Percentiles rank a stretch among this genome's conserved stretches.
Conservation (phyloP, 2,888 invertebrate species). For the Nomada lathburiana region DNA sequence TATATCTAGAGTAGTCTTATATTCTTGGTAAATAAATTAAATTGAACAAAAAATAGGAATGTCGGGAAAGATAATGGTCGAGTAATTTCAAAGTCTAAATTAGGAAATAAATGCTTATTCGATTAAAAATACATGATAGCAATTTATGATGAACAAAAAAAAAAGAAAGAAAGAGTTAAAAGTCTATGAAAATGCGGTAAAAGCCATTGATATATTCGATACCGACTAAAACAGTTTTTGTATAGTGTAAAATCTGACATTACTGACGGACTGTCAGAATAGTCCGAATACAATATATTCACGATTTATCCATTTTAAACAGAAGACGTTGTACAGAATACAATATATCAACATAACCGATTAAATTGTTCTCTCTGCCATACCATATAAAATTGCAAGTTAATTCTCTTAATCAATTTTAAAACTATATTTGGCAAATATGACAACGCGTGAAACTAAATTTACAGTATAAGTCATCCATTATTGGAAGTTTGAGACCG, state of each 20-base stretch:
- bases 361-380: constrained; percentile 58
- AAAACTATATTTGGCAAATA: constrained; percentile 35
- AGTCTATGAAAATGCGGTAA: constrained; percentile 41
- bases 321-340: constrained; percentile 13
- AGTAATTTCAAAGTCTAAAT: constrained; percentile 38
- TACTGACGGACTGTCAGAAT: constrained; percentile 4
- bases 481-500: constrained; percentile 23
- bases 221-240: constrained; percentile 17
- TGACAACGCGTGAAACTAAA: constrained; percentile 16
- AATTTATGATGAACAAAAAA: constrained; percentile 33
- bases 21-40: constrained; percentile 79
- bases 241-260: constrained; percentile 21
- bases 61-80: constrained; percentile 69
- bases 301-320: constrained; percentile 18
- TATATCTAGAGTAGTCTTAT: constrained; percentile 75
- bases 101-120: constrained; percentile 57
- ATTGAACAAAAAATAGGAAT: constrained; percentile 72
- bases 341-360: constrained; percentile 46
- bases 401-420: constrained; percentile 11
- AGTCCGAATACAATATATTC: constrained; percentile 15
- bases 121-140: constrained; percentile 40
- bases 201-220: constrained; percentile 46
- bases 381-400: constrained; percentile 34
- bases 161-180: constrained; percentile 19
- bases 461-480: constrained; percentile 8